Evolutionary conservation across 2,797 vertebrate genomes (phyloP).

Genomic region (Cercopithecus hamlyni): DNA sequence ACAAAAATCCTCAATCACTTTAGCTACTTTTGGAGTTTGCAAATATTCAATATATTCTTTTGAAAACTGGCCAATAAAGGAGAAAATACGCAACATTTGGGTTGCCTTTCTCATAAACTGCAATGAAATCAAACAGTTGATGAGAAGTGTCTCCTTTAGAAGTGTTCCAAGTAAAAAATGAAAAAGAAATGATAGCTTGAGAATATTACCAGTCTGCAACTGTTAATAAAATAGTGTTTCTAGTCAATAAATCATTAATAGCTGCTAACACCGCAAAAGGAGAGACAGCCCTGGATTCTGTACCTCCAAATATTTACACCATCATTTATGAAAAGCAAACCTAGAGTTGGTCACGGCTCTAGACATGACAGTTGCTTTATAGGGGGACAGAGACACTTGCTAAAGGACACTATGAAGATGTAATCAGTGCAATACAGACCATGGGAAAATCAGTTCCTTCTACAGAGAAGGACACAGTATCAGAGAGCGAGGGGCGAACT

Average conservation of each 20-base stretch:
- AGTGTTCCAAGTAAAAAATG: not conserved
- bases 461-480: not conserved
- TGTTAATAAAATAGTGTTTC: not conserved
- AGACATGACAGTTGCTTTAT: not conserved
- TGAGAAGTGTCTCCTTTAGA: not conserved
- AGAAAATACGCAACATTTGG: not conserved
- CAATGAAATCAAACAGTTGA: not conserved
- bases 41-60: not conserved
- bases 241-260: not conserved
- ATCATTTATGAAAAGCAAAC: not conserved
- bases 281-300: fast-evolving
- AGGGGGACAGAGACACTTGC: not conserved
- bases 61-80: not conserved
- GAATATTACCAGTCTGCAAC: not conserved
- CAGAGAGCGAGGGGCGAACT: not conserved
- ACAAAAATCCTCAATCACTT: not conserved
- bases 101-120: not conserved
- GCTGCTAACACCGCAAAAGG: not conserved
- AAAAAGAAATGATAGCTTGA: not conserved
- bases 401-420: not conserved
- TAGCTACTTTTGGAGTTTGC: not conserved
- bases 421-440: not conserved
- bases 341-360: not conserved
- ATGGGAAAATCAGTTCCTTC: not conserved
- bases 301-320: not conserved